Conservation (phyloP, 2,888 invertebrate genomes). For the Stomorhina lunata region DNA sequence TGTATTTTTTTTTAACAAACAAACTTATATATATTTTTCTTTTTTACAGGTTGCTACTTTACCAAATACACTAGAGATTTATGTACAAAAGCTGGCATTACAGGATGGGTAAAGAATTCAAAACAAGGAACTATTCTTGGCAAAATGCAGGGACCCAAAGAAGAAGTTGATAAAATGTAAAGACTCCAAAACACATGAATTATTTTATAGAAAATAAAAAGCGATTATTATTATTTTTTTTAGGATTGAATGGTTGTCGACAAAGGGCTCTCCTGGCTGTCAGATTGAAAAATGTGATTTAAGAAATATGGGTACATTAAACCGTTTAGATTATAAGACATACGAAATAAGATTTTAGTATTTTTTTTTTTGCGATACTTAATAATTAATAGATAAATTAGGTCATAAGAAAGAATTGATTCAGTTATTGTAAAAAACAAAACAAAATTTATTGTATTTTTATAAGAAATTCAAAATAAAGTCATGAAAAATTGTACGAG, state of each 20-base stretch:
- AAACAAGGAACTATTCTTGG: conserved; percentile 93
- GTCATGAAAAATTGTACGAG: background rate
- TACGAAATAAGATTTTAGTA: conserved; percentile 90
- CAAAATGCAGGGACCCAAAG: conserved; percentile 91
- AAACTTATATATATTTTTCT: too few species aligned
- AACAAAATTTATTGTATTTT: conserved; percentile 35
- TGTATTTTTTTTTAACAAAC: too few species aligned
- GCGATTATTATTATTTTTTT: background rate
- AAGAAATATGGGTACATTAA: conserved; percentile 89
- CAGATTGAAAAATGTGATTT: conserved; percentile 91
- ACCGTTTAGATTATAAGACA: conserved; percentile 83
- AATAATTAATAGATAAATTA: conserved; percentile 38
- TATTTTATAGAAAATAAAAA: background rate
- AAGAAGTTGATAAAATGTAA: conserved; percentile 91
- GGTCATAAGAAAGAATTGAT: conserved; percentile 51
- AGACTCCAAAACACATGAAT: background rate
- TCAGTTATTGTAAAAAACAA: conserved; percentile 16
- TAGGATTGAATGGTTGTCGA: conserved; percentile 91
- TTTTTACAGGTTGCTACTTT: conserved; percentile 92
- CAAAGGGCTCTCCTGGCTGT: conserved; percentile 91
- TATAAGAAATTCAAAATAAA: conserved; percentile 21
- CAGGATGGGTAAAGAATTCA: conserved; percentile 96
- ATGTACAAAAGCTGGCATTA: conserved; percentile 86
- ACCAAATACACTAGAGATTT: conserved; percentile 93
- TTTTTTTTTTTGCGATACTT: conserved; percentile 24